phyloP scores from a whole-genome alignment of 2,888 invertebrate species.

The Nomada ruficornis region DNA sequence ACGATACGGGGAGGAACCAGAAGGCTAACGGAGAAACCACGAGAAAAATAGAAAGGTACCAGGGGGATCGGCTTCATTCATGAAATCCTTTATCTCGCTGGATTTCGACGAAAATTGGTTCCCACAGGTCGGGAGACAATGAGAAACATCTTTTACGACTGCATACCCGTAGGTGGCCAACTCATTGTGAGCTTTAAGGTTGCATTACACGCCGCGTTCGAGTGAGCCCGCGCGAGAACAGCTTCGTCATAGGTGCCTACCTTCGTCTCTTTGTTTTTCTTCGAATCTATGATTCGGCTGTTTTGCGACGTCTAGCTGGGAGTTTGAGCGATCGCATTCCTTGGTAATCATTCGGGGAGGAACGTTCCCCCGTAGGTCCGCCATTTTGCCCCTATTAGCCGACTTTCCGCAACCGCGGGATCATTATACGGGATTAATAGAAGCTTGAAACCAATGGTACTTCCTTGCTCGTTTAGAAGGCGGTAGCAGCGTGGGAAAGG shows the following conservation, averaged over 20 bases:
- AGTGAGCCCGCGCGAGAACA: conserved; percentile 52
- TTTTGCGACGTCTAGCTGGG: conserved; percentile 26
- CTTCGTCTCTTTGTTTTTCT: conserved; percentile 33
- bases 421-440: conserved; percentile 20
- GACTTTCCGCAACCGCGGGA: conserved; percentile 5
- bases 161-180: conserved; percentile 62
- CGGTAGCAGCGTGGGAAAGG: conserved; percentile 71
- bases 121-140: conserved; percentile 75
- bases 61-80: conserved; percentile 76
- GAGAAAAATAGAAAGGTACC: conserved; percentile 59
- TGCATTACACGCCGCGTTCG: conserved; percentile 56
- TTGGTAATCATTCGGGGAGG: background rate
- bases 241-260: conserved; percentile 49
- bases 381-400: conserved; percentile 7
- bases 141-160: conserved; percentile 65
- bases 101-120: conserved; percentile 76
- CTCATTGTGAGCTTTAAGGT: conserved; percentile 60
- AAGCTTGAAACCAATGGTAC: conserved; percentile 4
- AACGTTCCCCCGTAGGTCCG: background rate
- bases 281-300: conserved; percentile 54
- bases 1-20: conserved; percentile 19
- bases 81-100: conserved; percentile 75
- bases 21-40: conserved; percentile 53
- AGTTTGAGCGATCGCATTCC: conserved; percentile 31
- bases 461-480: conserved; percentile 38